Percentiles rank a stretch among this genome's conserved stretches.
Evolutionary conservation across 2,888 invertebrate genomes (phyloP).

Genomic region (Entomobrya proxima): DNA sequence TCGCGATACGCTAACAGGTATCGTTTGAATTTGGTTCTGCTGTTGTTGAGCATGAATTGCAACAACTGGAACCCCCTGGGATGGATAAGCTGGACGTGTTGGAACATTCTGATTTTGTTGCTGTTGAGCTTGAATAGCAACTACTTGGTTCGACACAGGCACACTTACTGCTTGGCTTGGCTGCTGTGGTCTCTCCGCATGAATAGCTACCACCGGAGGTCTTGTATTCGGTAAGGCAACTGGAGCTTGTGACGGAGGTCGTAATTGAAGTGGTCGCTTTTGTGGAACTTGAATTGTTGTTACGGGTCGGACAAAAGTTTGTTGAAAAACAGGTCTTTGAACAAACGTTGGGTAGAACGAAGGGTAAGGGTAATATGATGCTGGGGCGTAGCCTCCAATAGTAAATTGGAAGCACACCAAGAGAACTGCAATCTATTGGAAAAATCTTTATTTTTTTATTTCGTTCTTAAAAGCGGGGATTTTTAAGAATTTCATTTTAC

Average conservation of each 20-base stretch:
- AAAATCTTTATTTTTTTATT: background rate
- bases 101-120: background rate
- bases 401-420: constrained; percentile 6
- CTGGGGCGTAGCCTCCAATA: constrained; percentile 48
- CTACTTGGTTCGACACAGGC: too few relatives aligned
- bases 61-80: constrained; percentile 12
- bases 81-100: background rate
- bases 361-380: constrained; percentile 17
- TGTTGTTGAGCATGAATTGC: constrained; percentile 47
- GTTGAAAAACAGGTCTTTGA: background rate
- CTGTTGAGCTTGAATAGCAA: constrained; percentile 45
- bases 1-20: background rate
- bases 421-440: constrained; percentile 12
- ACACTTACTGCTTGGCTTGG: background rate
- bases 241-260: constrained; percentile 29
- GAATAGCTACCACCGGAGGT: constrained; percentile 63
- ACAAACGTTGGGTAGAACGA: constrained; percentile 10
- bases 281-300: constrained; percentile 18
- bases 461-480: too few relatives aligned
- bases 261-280: constrained; percentile 53
- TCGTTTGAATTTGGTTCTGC: background rate
- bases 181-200: constrained; percentile 42
- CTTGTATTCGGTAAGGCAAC: constrained; percentile 55
- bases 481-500: too few relatives aligned
- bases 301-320: background rate